Base-by-base conservation (phyloP, 2,113 vertebrate species). In the Crotalus horridus region DNA sequence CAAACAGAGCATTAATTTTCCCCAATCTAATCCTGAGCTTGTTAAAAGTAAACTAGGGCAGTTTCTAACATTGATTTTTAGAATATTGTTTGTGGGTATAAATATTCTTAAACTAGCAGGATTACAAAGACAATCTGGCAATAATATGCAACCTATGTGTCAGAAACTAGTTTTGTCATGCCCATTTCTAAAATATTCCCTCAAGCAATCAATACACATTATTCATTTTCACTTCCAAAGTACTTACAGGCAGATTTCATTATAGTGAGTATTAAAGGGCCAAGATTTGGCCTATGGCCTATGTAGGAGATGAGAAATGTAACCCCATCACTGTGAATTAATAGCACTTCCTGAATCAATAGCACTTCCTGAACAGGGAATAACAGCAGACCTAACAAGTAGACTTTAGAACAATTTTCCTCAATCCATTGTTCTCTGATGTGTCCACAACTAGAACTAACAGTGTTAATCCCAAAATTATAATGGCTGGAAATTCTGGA, bases 81-180 rank as follows among this genome's bases (percentile, higher is more conserved):
- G 86, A 94, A 95, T 96, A 95, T 95, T 92, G 55, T 92, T 92
- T 95, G 88, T 46, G 86, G 53, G 59, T 39, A 55, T 88, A 90
- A 94, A 94, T 61, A 92, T 59, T 43, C 4, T 85, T 92, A 90
- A 94, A 51, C 59, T 88, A 88, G 85, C 39, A 55, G 89, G 89
- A 95, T 95, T 93, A 20, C 6, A 23, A 94, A 92, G 29, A 90
- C 58, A 92, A 81, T 74, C 88, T 53, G 56, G n/a, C 89, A 51
- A 87, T 88, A 85, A 90, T 81, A 90, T 92, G 93, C 88, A 92
- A 53, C 91, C 17, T 58, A 51, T 51, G 59, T 58, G 58, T 69
- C 61, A 90, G 59, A 10, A 21, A 21, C 88, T 90, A 21, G 48
- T 92, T 93, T 89, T 54, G 81, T 56, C 94, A 85, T 43, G 64